Evolutionary conservation across 2,797 vertebrate species (phyloP), one percentile per base, ranked within the genome.

Genomic region (Erpetoichthys calabaricus): DNA sequence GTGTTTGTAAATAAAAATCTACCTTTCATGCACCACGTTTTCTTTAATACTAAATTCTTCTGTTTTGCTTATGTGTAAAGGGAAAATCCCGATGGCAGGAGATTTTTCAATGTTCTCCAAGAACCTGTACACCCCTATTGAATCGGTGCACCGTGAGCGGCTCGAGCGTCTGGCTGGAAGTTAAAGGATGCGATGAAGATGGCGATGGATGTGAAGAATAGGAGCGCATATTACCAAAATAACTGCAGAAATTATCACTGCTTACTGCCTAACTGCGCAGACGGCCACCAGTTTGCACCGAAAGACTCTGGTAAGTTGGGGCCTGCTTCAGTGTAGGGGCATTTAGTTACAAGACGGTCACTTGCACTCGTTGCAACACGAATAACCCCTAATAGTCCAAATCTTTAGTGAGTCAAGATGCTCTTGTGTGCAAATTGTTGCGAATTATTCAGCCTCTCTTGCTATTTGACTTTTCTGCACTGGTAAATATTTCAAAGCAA

Each of bases 151-250:
- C 45, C 50, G 56, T 64, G 55, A 55, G 42, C 47, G 57, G 43
- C 55, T 50, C 25, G 49, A 53, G 47, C 51, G 65, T 65, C 68
- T 62, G 45, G 54, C 60, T 63, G 76, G 70, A 56, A 80, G 73
- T 82, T 81, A 45, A 71, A 69, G 67, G 69, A 71, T 69, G 68
- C 70, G 67, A 72, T 66, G 65, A 82, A 82, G 83, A 88, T 88
- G 85, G 81, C 85, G 81, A 72, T 86, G 77, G 80, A 84, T 69
- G 78, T 84, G 47, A 80, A 75, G 68, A 80, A 67, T 65, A 75
- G 71, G 62, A 78, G 80, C 77, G 68, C 76, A 42, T 81, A 77
- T 68, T 83, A 80, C 70, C 80, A 80, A 72, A 71, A 74, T 62
- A 76, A 76, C 57, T 85, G 76, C 77, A 78, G 73, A 68, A 71